Evolutionary conservation across 2,888 invertebrate genomes (phyloP), one percentile per base, ranked within the genome.

Genomic region (Aleiodes testaceus): DNA sequence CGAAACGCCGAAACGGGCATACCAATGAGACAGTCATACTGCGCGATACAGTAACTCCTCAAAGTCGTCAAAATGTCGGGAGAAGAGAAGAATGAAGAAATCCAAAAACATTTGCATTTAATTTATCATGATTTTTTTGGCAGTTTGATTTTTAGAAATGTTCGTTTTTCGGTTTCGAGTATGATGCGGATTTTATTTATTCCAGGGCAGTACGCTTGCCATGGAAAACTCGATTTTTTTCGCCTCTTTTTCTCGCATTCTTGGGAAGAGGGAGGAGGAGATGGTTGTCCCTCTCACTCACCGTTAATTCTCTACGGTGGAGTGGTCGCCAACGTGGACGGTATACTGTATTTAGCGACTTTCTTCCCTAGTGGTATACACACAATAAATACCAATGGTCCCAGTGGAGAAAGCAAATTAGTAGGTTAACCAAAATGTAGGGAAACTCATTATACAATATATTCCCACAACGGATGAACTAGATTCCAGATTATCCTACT

Each of bases 1-100:
- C 74, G 72, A 75, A 80, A 80, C 76, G 78, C 73, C 76, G 78
- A 76, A 82, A 80, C 82, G 77, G 75, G 80, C 82, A 83, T 82
- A 82, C 83, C 81, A 83, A 84, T 82, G 81, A 83, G 80, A 73
- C 68, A 70, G 64, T 68, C 75, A 74, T 73, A 59, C 59, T 11
- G 26, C 26, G 45, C 45, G 45, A 16, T 18, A 59, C 59, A 59
- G 59, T 59, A 59, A 59, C 42, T 59, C 53, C 53, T 53, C 59
- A 42, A 42, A 59, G 59, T 59, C 59, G 36, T 59, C 42, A 42
- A 59, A 30, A 59, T 59, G 36, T 42, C 42, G 20, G 50, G 11
- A 20, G 2, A 16, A 16, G 11, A 9, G 1, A 9, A 50, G 22
- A 53, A 5, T n/a, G 36, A 30, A 50, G 12, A 30, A 47, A 55